phyloP scores from a whole-genome alignment of 2,888 invertebrate species.

The Cryptophagus acutangulus region DNA sequence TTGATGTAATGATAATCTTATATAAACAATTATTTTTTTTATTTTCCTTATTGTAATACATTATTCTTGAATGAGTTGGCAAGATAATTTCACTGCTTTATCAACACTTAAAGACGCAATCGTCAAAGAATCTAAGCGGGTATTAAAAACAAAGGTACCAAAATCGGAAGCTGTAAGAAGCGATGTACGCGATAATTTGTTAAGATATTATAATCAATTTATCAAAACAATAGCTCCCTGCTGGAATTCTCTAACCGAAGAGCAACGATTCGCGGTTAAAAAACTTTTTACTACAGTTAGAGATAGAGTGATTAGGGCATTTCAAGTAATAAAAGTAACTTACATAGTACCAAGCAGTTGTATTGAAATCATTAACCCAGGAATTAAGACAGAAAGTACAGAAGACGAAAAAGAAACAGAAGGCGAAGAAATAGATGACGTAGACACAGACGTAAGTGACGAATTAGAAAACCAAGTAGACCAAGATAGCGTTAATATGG shows the following conservation, averaged over 20 bases:
- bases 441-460: constrained; percentile 1
- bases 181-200: neutral
- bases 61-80: no score
- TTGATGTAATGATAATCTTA: no score
- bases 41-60: no score
- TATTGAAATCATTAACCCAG: neutral
- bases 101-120: no score
- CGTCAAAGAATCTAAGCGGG: neutral
- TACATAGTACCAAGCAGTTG: neutral
- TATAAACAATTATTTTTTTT: no score
- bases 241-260: neutral
- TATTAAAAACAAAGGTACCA: neutral
- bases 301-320: neutral
- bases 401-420: no score
- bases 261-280: neutral
- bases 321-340: neutral
- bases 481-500: no score
- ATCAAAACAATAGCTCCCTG: neutral
- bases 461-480: neutral
- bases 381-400: no score
- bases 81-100: no score
- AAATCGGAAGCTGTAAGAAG: neutral
- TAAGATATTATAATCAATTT: neutral
- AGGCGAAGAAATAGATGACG: neutral
- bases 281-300: neutral